Evolutionary conservation across 2,113 vertebrate genomes (phyloP).

Genomic region (Myocastor coypus): DNA sequence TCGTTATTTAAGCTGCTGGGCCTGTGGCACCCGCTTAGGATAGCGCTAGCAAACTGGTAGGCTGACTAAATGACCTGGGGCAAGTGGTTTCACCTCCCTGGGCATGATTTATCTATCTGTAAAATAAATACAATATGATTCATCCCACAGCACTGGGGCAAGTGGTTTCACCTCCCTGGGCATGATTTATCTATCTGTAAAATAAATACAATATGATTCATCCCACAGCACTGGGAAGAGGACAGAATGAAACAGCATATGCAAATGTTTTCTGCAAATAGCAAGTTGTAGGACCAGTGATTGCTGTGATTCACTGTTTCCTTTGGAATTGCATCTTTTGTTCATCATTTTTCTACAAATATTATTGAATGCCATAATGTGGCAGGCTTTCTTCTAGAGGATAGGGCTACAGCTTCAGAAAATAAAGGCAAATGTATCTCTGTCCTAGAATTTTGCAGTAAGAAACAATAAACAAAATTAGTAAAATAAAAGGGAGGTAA

Average conservation of each 20-base stretch:
- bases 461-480: background rate
- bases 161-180: background rate
- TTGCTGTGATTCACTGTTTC: background rate
- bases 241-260: background rate
- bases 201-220: background rate
- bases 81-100: background rate
- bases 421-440: slow-evolving; percentile 29
- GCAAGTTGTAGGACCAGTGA: background rate
- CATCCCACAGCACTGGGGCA: background rate
- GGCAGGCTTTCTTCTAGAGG: background rate
- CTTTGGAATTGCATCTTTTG: background rate
- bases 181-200: background rate
- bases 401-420: background rate
- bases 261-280: background rate
- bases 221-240: background rate
- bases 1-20: background rate
- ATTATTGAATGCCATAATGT: background rate
- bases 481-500: background rate
- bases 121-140: background rate
- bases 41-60: background rate
- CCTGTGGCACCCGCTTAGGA: background rate
- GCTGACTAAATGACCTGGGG: background rate
- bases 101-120: background rate
- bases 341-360: background rate
- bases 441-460: background rate